These are phyloP conservation scores for Smittia aterrima DNA, from an alignment of 2,888 invertebrate genomes.

Conservation along the genomic window DNA sequence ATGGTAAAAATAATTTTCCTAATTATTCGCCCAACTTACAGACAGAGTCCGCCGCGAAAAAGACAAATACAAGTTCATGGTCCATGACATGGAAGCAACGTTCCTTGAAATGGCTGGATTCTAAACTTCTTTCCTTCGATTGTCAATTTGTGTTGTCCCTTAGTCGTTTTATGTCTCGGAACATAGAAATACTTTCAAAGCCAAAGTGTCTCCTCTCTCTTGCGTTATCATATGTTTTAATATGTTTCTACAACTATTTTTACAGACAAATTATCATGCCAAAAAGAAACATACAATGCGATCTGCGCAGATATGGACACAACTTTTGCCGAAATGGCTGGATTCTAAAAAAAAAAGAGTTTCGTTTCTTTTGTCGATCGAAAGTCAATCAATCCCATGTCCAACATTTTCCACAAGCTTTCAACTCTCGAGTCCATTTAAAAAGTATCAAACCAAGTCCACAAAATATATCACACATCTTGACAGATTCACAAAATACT, in stretches of 20 bases:
- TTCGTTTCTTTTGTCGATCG: not conserved
- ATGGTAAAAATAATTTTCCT: not conserved
- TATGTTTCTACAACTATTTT: conserved; percentile 44
- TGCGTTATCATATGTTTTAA: conserved; percentile 2
- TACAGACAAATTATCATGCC: conserved; percentile 60
- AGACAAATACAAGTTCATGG: conserved; percentile 93
- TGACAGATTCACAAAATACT: not conserved
- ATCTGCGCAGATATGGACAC: conserved; percentile 97
- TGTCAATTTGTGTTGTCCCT: conserved; percentile 15
- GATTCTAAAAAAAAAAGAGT: conserved; percentile 68
- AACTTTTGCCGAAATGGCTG: conserved; percentile 95
- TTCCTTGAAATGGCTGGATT: conserved; percentile 96
- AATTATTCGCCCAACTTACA: conserved; percentile 56
- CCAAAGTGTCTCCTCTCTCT: not conserved
- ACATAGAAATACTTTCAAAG: not conserved
- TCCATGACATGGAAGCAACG: conserved; percentile 95
- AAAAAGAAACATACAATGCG: conserved; percentile 94
- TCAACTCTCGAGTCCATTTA: not conserved
- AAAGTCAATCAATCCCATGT: not conserved
- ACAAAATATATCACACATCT: not conserved
- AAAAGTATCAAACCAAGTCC: no score
- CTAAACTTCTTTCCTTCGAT: conserved; percentile 58
- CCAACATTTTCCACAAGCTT: not conserved
- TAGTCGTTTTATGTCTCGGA: not conserved
- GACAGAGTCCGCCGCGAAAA: conserved; percentile 78